phyloP scores from a whole-genome alignment of 2,888 invertebrate species.

The Phalera bucephala region DNA sequence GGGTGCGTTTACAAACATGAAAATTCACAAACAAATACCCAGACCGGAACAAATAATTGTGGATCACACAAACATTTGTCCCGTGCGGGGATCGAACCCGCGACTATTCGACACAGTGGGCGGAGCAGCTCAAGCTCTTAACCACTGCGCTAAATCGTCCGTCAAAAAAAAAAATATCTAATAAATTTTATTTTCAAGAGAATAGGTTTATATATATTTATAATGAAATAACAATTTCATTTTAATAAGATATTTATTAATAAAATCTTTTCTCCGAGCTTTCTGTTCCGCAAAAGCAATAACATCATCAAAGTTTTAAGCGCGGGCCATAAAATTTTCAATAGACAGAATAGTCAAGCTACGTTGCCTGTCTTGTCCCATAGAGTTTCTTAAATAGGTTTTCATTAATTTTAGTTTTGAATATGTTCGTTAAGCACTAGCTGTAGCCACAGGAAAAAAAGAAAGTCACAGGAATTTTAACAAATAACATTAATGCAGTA shows the following conservation, averaged over 20 bases:
- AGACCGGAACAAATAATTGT: too few relatives aligned
- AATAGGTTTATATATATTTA: not conserved
- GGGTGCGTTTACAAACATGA: too few relatives aligned
- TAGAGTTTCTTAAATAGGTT: slow-evolving; percentile 12
- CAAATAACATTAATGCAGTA: slow-evolving; percentile 13
- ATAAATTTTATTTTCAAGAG: not conserved
- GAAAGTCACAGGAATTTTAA: slow-evolving; percentile 12
- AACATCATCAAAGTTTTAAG: slow-evolving; percentile 8
- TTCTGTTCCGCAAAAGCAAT: slow-evolving; percentile 10
- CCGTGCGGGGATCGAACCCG: too few relatives aligned
- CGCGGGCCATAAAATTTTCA: slow-evolving; percentile 3
- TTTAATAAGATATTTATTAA: slow-evolving; percentile 2
- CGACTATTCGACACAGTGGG: not conserved
- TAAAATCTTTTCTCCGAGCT: slow-evolving; percentile 6
- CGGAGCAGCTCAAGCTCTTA: not conserved
- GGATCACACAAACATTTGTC: too few relatives aligned
- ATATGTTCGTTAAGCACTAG: slow-evolving; percentile 12
- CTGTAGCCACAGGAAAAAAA: slow-evolving; percentile 11
- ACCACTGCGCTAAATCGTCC: too few relatives aligned
- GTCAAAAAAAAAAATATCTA: not conserved
- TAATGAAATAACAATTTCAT: slow-evolving; percentile 1
- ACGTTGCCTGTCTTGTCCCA: slow-evolving; percentile 14
- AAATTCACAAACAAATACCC: too few relatives aligned
- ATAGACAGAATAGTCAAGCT: not conserved
- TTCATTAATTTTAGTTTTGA: slow-evolving; percentile 14